phyloP scores from a whole-genome alignment of 2,797 vertebrate genomes.

The Gallirallus australis region DNA sequence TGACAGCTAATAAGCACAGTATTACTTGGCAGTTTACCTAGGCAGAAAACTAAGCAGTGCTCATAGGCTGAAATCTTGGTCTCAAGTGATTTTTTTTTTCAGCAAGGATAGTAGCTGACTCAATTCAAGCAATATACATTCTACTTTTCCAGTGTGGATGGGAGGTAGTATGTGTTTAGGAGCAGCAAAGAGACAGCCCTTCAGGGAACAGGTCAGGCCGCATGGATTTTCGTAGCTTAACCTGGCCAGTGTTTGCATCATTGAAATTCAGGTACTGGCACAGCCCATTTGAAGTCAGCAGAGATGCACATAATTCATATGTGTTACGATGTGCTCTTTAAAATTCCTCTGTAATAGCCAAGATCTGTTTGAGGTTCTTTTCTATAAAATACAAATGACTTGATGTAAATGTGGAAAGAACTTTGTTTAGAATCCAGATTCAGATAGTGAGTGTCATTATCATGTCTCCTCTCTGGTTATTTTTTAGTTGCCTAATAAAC shows the following conservation, averaged over 20 bases:
- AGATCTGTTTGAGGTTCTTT: not conserved
- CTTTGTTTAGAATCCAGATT: not conserved
- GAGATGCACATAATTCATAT: not conserved
- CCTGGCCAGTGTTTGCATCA: not conserved
- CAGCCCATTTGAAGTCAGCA: not conserved
- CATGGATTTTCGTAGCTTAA: fast-evolving
- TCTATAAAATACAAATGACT: not conserved
- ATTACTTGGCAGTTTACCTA: too few relatives aligned
- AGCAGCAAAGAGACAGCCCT: not conserved
- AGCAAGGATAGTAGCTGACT: not conserved
- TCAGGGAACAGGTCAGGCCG: not conserved
- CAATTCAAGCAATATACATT: not conserved
- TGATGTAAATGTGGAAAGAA: not conserved
- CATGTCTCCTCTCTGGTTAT: not conserved
- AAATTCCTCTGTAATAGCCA: not conserved
- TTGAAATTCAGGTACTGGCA: not conserved
- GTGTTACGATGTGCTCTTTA: not conserved
- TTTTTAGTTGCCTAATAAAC: not conserved
- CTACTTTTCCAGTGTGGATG: not conserved
- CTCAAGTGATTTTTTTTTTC: not conserved
- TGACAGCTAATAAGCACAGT: fast-evolving
- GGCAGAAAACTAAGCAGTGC: not conserved
- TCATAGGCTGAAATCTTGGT: not conserved
- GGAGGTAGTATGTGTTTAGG: not conserved
- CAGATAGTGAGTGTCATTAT: not conserved